Evolutionary conservation across 2,113 vertebrate species (phyloP).

Genomic region (Orycteropus afer): DNA sequence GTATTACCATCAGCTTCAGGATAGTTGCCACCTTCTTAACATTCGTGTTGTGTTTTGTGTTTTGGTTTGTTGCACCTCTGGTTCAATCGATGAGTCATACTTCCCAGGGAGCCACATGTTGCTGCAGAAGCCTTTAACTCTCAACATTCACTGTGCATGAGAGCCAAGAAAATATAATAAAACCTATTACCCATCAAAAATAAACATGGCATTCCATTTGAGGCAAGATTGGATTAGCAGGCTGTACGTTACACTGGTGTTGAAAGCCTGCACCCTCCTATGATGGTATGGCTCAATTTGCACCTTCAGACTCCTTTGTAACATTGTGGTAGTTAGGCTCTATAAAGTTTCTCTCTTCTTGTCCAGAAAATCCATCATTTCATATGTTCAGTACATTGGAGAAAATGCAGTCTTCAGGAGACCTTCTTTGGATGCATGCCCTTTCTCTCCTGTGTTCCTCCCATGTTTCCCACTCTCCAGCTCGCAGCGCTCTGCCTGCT

Average conservation of each 20-base stretch:
- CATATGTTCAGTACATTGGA: conserved; percentile 32
- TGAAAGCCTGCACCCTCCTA: conserved; percentile 75
- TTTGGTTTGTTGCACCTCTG: conserved; percentile 80
- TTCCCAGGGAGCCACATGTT: conserved; percentile 86
- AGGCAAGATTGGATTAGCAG: conserved; percentile 83
- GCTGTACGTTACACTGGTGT: conserved; percentile 73
- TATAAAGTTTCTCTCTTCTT: conserved; percentile 21
- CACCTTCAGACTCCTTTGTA: conserved; percentile 66
- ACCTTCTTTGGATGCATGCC: conserved; percentile 41
- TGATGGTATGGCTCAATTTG: conserved; percentile 71
- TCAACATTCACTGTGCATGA: conserved; percentile 75
- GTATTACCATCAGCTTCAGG: conserved; percentile 70
- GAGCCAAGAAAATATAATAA: conserved; percentile 83
- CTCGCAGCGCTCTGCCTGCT: not conserved
- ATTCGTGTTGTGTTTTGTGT: not conserved
- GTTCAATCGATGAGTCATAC: conserved; percentile 86
- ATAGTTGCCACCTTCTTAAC: conserved; percentile 79
- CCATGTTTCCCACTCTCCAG: conserved; percentile 24
- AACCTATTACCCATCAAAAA: conserved; percentile 83
- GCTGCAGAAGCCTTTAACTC: conserved; percentile 81
- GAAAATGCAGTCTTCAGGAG: not conserved
- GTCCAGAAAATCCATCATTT: conserved; percentile 5
- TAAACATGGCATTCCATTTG: conserved; percentile 84
- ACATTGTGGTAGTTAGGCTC: not conserved
- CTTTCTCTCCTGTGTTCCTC: not conserved